A percentile compares a stretch with the other conserved stretches of the same genome.
Evolutionary conservation across 2,113 vertebrate genomes (phyloP).

Genomic region (Lagopus leucura): DNA sequence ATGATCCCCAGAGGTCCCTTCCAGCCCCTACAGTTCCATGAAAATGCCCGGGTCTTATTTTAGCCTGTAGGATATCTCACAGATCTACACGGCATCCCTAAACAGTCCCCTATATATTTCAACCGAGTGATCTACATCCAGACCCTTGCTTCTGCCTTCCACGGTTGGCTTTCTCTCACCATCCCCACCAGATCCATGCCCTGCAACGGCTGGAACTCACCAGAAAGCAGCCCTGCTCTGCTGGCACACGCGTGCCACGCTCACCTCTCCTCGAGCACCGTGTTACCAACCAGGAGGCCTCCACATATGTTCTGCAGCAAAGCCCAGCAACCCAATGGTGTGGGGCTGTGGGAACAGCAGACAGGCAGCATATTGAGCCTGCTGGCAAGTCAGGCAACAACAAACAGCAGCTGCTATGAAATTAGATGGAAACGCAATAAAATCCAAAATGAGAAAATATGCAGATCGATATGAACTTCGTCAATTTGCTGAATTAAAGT

Average conservation of each 20-base stretch:
- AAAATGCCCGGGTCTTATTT: not conserved
- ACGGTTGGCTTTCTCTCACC: not conserved
- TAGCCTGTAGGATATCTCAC: not conserved
- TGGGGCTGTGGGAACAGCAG: not conserved
- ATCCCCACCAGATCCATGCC: not conserved
- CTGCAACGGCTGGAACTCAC: not conserved
- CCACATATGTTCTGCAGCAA: not conserved
- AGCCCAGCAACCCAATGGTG: not conserved
- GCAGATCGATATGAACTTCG: conserved; percentile 49
- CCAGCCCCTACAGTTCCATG: no score
- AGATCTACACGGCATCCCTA: not conserved
- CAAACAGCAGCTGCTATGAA: not conserved
- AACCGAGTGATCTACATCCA: not conserved
- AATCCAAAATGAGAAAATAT: conserved; percentile 9
- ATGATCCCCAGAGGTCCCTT: no score
- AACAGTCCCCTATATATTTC: not conserved
- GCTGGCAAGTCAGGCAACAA: conserved; percentile 36
- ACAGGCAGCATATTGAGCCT: conserved; percentile 31
- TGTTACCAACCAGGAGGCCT: no score
- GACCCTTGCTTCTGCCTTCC: not conserved
- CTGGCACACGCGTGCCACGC: fast-evolving
- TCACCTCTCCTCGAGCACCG: not conserved
- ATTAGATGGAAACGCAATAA: conserved; percentile 28
- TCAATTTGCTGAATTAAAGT: conserved; percentile 12
- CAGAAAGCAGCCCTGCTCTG: not conserved